These are phyloP conservation scores for Hydroisotoma schaefferi DNA, from an alignment of 2,888 invertebrate species.

Conservation along the genomic window DNA sequence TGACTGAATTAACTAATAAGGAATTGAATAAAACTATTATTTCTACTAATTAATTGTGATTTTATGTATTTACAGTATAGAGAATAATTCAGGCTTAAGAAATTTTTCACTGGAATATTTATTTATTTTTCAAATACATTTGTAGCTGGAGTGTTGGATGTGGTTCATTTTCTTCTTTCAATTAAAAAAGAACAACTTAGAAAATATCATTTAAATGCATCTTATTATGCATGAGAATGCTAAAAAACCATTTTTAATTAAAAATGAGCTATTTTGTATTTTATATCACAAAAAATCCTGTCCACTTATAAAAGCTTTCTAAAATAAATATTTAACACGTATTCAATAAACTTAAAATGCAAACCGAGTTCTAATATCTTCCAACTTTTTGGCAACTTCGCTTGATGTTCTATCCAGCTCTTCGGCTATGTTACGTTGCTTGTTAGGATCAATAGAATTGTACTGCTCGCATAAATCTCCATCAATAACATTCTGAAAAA, in stretches of 20 bases:
- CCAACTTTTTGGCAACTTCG: constrained; percentile 96
- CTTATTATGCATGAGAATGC: too few relatives aligned
- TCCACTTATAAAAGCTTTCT: not conserved
- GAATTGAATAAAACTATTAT: too few relatives aligned
- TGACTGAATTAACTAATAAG: too few relatives aligned
- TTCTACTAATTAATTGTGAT: too few relatives aligned
- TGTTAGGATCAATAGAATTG: constrained; percentile 86
- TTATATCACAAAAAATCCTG: not conserved
- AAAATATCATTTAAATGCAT: too few relatives aligned
- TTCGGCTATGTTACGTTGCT: constrained; percentile 91
- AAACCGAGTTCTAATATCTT: constrained; percentile 97
- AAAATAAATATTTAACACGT: constrained; percentile 2
- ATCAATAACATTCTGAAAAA: constrained; percentile 88
- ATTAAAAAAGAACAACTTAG: not conserved
- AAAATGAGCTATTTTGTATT: not conserved
- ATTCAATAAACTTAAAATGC: constrained; percentile 73
- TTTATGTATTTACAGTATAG: too few relatives aligned
- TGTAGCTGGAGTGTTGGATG: too few relatives aligned
- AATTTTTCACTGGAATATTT: too few relatives aligned
- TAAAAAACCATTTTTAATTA: too few relatives aligned
- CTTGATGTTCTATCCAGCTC: constrained; percentile 93
- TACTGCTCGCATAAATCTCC: constrained; percentile 99
- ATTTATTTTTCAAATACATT: too few relatives aligned
- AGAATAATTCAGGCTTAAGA: too few relatives aligned
- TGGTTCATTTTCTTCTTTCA: not conserved